Evolutionary conservation across 2,797 vertebrate species (phyloP), one percentile per base, ranked within the genome.

Genomic region (Novumbra hubbsi): DNA sequence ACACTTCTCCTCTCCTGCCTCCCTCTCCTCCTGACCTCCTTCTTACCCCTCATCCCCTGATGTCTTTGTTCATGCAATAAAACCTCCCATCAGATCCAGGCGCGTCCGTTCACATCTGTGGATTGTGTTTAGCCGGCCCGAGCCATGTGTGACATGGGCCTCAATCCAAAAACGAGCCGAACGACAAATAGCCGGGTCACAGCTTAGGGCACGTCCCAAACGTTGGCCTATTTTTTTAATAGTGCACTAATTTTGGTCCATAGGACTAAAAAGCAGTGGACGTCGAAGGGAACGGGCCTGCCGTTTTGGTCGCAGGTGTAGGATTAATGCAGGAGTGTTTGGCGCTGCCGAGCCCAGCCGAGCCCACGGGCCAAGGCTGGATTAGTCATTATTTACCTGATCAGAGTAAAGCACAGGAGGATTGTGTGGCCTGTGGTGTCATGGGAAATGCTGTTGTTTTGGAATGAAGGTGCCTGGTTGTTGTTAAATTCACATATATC

Each of bases 61-160:
- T 82, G 81, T 87, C 84, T 88, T 91, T 89, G 78, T 84, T 88
- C 82, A 85, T 84, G 85, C 81, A 91, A 90, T 91, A 89, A 91
- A 91, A 80, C 77, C 68, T 75, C 88, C 81, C 80, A 71, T 77
- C 84, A n/a, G 83, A 78, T 65, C 79, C 68, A 76, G 69, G 67
- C 75, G 84, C 83, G 81, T 84, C 4, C 34, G 60, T 72, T 73
- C 84, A 88, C 87, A 82, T 91, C 86, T 88, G 84, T 75, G 79
- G 84, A 75, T 83, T 83, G 79, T 77, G 81, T 76, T 73, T 66
- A 78, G 81, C 11, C 64, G 19, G 17, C 21, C 70, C 21, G 45
- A 73, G 80, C 74, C 70, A 74, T 78, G 83, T 63, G 3, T 52
- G 16, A 84, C 81, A 80, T 72, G 1, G 62, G 28, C 88, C 90